Conservation (phyloP, 2,113 vertebrate genomes). For the Rhinichthys klamathensis region DNA sequence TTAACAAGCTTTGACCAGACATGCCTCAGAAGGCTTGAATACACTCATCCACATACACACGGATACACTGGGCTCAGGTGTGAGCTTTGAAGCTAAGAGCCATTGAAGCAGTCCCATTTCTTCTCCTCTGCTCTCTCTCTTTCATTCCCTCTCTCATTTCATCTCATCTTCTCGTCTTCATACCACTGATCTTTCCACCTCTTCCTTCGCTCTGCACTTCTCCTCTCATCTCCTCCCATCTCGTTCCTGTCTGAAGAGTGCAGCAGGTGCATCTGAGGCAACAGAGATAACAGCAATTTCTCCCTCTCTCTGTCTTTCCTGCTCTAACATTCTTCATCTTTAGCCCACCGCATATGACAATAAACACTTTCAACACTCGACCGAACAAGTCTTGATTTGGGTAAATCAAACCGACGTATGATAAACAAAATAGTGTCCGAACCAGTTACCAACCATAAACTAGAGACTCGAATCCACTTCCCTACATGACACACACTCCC, state of each 20-base stretch:
- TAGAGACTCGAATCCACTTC: neutral
- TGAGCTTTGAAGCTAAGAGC: constrained; percentile 65
- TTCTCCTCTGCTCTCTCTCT: constrained; percentile 47
- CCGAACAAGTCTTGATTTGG: constrained; percentile 33
- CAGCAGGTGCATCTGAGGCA: constrained; percentile 63
- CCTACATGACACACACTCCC: neutral
- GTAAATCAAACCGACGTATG: constrained; percentile 32
- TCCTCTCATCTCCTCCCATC: constrained; percentile 42
- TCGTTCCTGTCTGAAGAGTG: constrained; percentile 46
- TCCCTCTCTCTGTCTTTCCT: constrained; percentile 11
- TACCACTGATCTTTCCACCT: constrained; percentile 39
- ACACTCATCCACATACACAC: constrained; percentile 30
- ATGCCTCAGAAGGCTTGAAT: constrained; percentile 19
- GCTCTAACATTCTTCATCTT: constrained; percentile 11
- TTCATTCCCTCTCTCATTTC: constrained; percentile 33
- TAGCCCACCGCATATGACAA: constrained; percentile 20
- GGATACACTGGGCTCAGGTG: constrained; percentile 70
- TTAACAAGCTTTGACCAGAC: constrained; percentile 40
- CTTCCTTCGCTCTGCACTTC: constrained; percentile 36
- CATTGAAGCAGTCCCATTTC: constrained; percentile 58
- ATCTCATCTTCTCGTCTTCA: constrained; percentile 52
- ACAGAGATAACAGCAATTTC: constrained; percentile 36
- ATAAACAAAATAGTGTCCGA: constrained; percentile 36
- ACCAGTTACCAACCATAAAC: constrained; percentile 14
- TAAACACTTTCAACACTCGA: constrained; percentile 43